These are phyloP conservation scores for Molothrus aeneus DNA, from an alignment of 2,797 vertebrate species.

Conservation along the genomic window DNA sequence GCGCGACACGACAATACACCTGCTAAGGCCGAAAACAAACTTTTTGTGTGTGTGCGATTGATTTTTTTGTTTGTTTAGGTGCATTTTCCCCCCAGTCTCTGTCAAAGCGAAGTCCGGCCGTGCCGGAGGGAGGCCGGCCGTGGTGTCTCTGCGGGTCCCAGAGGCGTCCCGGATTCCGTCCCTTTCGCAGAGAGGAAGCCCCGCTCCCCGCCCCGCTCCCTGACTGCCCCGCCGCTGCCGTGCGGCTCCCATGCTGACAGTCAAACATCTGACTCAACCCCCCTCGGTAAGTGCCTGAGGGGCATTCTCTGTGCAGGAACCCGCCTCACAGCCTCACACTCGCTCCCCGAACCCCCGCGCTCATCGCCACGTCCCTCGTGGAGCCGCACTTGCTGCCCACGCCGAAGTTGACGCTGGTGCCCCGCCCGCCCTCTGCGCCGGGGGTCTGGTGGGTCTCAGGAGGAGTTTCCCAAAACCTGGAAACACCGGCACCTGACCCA, in stretches of 20 bases:
- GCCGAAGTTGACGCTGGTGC: background rate
- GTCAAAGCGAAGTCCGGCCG: background rate
- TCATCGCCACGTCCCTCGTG: background rate
- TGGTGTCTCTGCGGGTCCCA: background rate
- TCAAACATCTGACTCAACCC: rapidly evolving
- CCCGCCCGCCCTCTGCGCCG: background rate
- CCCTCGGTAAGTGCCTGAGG: background rate
- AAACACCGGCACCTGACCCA: background rate
- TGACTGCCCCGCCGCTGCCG: background rate
- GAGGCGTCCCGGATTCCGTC: background rate
- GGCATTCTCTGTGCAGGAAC: background rate
- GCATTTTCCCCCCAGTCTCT: too few relatives aligned
- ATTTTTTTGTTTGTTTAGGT: background rate
- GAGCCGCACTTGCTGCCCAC: background rate
- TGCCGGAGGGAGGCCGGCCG: background rate
- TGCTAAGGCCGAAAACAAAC: background rate
- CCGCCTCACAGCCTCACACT: background rate
- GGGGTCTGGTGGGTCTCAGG: background rate
- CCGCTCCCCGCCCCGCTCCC: rapidly evolving
- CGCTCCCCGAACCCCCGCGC: background rate
- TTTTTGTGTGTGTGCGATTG: background rate
- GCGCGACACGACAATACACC: background rate
- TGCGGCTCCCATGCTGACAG: background rate
- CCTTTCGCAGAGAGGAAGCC: background rate
- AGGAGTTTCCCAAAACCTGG: background rate